Percentiles rank a stretch among this genome's conserved stretches.
phyloP scores from a whole-genome alignment of 1,140 invertebrate genomes.

The Adelges cooleyi region DNA sequence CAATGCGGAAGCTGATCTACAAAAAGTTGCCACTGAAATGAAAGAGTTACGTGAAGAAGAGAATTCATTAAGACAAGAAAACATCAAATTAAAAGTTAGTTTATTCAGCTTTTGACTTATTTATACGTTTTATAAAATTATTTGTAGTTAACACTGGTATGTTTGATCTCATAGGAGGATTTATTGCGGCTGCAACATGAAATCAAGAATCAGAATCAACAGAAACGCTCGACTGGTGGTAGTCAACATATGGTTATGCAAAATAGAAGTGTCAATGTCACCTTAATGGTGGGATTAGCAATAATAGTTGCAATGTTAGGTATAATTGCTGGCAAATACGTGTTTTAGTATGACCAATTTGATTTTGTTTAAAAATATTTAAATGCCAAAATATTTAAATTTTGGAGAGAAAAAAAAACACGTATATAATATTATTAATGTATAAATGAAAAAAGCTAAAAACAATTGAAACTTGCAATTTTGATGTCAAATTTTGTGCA shows the following conservation, averaged over 20 bases:
- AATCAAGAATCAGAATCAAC: constrained; percentile 1
- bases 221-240: constrained; percentile 12
- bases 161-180: constrained; percentile 6
- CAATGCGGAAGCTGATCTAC: constrained; percentile 38
- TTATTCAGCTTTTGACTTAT: not conserved
- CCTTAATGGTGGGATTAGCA: constrained; percentile 4
- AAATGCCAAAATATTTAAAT: constrained; percentile 17
- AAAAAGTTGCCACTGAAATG: constrained; percentile 52
- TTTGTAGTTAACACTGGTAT: no score
- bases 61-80: constrained; percentile 64
- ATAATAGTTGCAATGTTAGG: constrained; percentile 19
- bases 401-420: constrained; percentile 3
- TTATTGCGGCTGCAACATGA: constrained; percentile 9
- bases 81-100: constrained; percentile 55
- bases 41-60: constrained; percentile 62
- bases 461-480: no score
- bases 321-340: constrained; percentile 19
- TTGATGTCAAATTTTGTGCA: no score
- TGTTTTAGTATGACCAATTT: constrained; percentile 17
- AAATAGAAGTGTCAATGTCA: constrained; percentile 11
- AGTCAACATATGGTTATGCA: constrained; percentile 19
- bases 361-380: no score
- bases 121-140: not conserved
- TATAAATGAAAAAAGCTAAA: constrained; percentile 11
- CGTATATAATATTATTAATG: constrained; percentile 18